Evolutionary conservation across 2,797 vertebrate species (phyloP).

Genomic region (Bradypus variegatus): DNA sequence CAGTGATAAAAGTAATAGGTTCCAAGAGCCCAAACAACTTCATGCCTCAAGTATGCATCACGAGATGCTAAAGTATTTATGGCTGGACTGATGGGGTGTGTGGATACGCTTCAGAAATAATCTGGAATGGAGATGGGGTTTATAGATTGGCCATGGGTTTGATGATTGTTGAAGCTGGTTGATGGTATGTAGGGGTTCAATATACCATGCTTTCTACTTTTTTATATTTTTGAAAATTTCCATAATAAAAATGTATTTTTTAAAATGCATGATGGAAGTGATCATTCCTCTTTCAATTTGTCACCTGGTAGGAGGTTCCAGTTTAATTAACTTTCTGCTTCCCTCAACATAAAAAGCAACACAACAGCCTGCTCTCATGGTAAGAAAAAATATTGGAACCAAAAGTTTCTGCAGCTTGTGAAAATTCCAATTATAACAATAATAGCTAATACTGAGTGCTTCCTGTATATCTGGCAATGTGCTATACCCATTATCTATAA

Average conservation of each 20-base stretch:
- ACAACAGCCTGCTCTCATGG: neutral
- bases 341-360: neutral
- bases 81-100: neutral
- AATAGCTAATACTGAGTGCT: neutral
- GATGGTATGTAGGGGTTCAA: neutral
- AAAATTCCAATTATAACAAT: neutral
- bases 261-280: neutral
- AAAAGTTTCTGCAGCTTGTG: neutral
- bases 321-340: slow-evolving; percentile 24
- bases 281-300: slow-evolving; percentile 11
- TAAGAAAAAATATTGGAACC: neutral
- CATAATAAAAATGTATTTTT: neutral
- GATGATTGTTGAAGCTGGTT: neutral
- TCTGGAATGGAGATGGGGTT: neutral
- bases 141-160: neutral
- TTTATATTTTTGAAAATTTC: neutral
- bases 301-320: neutral
- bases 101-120: neutral
- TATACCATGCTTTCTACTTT: neutral
- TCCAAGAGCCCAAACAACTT: neutral
- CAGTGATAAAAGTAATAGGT: neutral
- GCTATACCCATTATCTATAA: neutral
- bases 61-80: neutral
- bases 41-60: slow-evolving; percentile 9
- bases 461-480: neutral